phyloP scores from a whole-genome alignment of 2,113 vertebrate genomes.

The Leucosticte australis region DNA sequence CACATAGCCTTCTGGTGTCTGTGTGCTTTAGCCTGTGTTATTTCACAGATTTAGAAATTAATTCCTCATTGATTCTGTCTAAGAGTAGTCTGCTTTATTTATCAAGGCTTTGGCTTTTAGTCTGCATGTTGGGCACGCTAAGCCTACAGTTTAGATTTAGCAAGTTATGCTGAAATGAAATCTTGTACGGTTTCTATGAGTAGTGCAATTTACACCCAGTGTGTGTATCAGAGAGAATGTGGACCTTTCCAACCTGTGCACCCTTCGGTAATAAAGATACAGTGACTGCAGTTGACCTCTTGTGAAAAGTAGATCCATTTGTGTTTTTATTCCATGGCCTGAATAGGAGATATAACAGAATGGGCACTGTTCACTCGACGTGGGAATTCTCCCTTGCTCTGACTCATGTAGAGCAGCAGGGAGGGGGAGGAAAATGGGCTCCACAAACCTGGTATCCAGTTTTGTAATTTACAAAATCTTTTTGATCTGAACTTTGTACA shows the following conservation, averaged over 20 bases:
- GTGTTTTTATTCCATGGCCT: background rate
- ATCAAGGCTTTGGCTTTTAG: background rate
- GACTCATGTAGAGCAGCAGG: background rate
- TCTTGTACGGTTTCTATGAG: background rate
- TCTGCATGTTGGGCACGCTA: background rate
- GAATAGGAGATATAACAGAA: constrained; percentile 12
- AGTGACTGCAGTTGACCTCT: constrained; percentile 10
- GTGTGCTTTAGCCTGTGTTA: background rate
- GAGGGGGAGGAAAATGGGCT: background rate
- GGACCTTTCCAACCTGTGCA: background rate
- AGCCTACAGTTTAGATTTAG: background rate
- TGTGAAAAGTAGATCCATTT: background rate
- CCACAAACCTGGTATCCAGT: background rate
- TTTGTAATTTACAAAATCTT: constrained; percentile 2
- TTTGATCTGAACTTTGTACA: constrained; percentile 5
- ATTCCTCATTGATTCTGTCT: background rate
- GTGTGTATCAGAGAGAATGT: fast-evolving
- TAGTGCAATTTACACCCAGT: background rate
- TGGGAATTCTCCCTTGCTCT: constrained; percentile 31
- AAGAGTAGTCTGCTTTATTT: background rate
- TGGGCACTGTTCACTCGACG: background rate
- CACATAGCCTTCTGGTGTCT: background rate
- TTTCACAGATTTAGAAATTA: background rate
- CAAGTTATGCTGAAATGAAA: background rate
- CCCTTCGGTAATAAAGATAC: background rate